These are phyloP conservation scores for Danionella dracula DNA, from an alignment of 2,797 vertebrate genomes.

Conservation along the genomic window DNA sequence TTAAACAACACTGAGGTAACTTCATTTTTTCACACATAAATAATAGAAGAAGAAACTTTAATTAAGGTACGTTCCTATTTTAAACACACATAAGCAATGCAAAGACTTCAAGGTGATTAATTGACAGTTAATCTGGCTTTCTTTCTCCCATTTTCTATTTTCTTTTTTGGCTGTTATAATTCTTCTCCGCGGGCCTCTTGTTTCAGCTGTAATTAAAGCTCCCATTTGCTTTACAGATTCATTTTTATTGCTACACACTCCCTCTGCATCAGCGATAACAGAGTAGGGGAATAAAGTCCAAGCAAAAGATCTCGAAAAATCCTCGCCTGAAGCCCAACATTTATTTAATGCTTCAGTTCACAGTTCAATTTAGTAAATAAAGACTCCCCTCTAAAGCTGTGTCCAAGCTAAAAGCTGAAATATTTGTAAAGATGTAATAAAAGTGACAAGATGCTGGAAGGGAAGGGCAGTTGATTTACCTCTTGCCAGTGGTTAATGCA, in stretches of 20 bases:
- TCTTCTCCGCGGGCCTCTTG: background rate
- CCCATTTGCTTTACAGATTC: conserved; percentile 31
- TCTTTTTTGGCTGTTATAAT: conserved; percentile 2
- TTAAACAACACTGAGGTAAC: too few relatives aligned
- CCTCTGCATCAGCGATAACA: conserved; percentile 3
- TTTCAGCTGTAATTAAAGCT: conserved; percentile 34
- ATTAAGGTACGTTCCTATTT: too few relatives aligned
- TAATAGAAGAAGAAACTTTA: too few relatives aligned
- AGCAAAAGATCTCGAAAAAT: conserved; percentile 29
- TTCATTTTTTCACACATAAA: too few relatives aligned
- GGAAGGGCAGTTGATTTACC: conserved; percentile 27
- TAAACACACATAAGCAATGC: too few relatives aligned
- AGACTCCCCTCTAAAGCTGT: conserved; percentile 31
- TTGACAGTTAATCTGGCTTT: conserved; percentile 30
- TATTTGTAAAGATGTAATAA: conserved; percentile 45
- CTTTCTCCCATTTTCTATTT: conserved; percentile 24
- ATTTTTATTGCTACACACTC: conserved; percentile 30
- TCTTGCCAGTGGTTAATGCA: conserved; percentile 7
- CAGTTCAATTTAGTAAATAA: conserved; percentile 43
- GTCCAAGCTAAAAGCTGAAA: conserved; percentile 39
- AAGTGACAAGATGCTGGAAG: conserved; percentile 38
- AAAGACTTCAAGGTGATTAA: conserved; percentile 31
- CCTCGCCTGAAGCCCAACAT: conserved; percentile 44
- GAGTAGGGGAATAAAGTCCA: background rate
- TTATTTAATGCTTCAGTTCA: conserved; percentile 51